Conservation (phyloP, 2,797 vertebrate species). For the Gouania willdenowi region DNA sequence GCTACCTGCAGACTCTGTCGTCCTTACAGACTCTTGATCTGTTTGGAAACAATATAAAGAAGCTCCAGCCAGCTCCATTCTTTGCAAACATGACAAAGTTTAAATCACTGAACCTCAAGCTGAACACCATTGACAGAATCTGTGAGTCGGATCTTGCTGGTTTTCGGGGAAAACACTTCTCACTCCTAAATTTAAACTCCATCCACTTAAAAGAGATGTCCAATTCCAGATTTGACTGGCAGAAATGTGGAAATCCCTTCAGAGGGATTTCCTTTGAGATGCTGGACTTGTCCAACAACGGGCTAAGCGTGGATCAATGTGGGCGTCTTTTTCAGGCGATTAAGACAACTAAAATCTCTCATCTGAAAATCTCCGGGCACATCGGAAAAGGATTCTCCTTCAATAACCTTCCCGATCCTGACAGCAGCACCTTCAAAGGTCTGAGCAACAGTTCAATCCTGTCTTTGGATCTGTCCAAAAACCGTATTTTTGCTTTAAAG, state of each 20-base stretch:
- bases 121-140: conserved; percentile 64
- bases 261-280: conserved; percentile 62
- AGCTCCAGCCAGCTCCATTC: conserved; percentile 67
- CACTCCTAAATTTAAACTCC: conserved; percentile 53
- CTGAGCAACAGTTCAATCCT: conserved; percentile 66
- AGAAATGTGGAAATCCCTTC: conserved; percentile 77
- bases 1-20: conserved; percentile 73
- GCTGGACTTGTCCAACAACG: conserved; percentile 66
- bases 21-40: conserved; percentile 75
- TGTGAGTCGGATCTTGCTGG: conserved; percentile 74
- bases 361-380: conserved; percentile 64
- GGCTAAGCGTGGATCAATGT: conserved; percentile 37
- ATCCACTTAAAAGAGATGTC: conserved; percentile 22
- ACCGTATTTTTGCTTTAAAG: conserved; percentile 75
- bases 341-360: conserved; percentile 68
- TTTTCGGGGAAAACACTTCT: conserved; percentile 72
- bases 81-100: conserved; percentile 74
- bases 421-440: conserved; percentile 71
- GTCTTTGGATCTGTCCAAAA: conserved; percentile 73
- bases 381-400: conserved; percentile 78
- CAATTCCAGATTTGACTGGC: conserved; percentile 39
- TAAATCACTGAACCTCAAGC: conserved; percentile 60
- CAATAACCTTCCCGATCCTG: conserved; percentile 76
- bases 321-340: conserved; percentile 69
- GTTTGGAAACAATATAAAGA: conserved; percentile 66